Evolutionary conservation across 2,113 vertebrate genomes (phyloP), one percentile per base, ranked within the genome.

Genomic region (Limanda limanda): DNA sequence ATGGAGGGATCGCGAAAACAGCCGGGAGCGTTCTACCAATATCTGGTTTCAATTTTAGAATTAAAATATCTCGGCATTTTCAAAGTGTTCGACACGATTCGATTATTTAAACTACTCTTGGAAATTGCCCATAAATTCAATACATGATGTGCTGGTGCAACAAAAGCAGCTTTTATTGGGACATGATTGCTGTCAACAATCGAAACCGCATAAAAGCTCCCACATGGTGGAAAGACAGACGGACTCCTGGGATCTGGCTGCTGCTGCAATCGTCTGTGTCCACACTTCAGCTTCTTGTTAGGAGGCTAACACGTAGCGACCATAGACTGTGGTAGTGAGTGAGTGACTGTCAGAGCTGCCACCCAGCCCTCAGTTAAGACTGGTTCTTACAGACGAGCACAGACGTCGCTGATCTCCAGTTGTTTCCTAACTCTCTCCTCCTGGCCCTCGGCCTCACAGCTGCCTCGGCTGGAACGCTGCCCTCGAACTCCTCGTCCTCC

Each of bases 371-470:
- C 55, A 56, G 6, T 3, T 7, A 24, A 23, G 47, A 31, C 20
- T 51, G 2, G 64, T 27, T 48, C 47, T 23, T 52, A 56, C 48
- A 64, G 74, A 62, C 0, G 58, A 74, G 72, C 27, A 63, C 0
- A 72, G 86, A 74, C 76, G 35, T 3, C 56, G 18, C 31, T 3
- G 52, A 63, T 81, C 57, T 68, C 55, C 71, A 79, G 74, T 59
- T 59, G 67, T 76, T 87, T 78, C 57, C 74, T 77, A 78, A 84
- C 65, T 24, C 54, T 72, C 64, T 81, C 60, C 59, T 52, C 24
- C 79, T 85, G 82, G 80, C 77, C 42, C 52, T 58, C 66, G 69
- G 73, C 63, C 81, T 76, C 75, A 76, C 83, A 89, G 87, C 88
- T 88, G 88, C 71, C 67, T 77, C 63, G 54, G 64, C 72, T 81